Evolutionary conservation across 2,888 invertebrate species (phyloP).

Genomic region (Melanargia galathea): DNA sequence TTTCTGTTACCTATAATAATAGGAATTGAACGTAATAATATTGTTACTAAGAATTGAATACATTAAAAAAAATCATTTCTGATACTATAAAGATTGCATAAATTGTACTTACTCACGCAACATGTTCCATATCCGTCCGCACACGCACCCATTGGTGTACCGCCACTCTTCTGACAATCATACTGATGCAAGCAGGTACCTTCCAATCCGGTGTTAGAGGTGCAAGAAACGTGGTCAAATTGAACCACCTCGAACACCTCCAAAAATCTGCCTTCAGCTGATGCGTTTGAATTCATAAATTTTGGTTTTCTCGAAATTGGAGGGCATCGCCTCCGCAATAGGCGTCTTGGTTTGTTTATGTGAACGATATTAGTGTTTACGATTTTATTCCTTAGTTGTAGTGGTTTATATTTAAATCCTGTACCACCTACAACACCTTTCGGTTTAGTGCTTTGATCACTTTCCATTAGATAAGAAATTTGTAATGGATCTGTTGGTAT

Average conservation of each 20-base stretch:
- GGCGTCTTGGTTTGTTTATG: slow-evolving; percentile 43
- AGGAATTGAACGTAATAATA: no score
- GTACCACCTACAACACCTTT: background rate
- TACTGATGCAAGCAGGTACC: slow-evolving; percentile 87
- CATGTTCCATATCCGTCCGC: slow-evolving; percentile 89
- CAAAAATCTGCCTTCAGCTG: slow-evolving; percentile 71
- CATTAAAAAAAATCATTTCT: background rate
- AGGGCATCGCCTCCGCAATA: slow-evolving; percentile 42
- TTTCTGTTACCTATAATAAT: no score
- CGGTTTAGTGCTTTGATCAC: background rate
- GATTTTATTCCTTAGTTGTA: slow-evolving; percentile 13
- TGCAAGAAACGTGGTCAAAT: slow-evolving; percentile 85
- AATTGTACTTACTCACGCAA: slow-evolving; percentile 86
- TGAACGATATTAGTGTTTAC: slow-evolving; percentile 17
- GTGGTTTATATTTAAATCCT: background rate
- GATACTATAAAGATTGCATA: background rate
- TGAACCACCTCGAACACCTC: slow-evolving; percentile 87
- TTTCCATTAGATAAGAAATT: slow-evolving; percentile 13
- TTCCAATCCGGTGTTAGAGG: slow-evolving; percentile 80
- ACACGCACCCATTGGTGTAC: slow-evolving; percentile 85
- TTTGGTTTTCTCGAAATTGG: slow-evolving; percentile 31
- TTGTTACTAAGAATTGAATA: no score
- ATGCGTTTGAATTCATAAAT: slow-evolving; percentile 37
- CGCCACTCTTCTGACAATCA: slow-evolving; percentile 85
- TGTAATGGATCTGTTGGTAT: slow-evolving; percentile 19